These are phyloP conservation scores for Psettodes erumei DNA, from an alignment of 2,113 vertebrate genomes.

Conservation along the genomic window DNA sequence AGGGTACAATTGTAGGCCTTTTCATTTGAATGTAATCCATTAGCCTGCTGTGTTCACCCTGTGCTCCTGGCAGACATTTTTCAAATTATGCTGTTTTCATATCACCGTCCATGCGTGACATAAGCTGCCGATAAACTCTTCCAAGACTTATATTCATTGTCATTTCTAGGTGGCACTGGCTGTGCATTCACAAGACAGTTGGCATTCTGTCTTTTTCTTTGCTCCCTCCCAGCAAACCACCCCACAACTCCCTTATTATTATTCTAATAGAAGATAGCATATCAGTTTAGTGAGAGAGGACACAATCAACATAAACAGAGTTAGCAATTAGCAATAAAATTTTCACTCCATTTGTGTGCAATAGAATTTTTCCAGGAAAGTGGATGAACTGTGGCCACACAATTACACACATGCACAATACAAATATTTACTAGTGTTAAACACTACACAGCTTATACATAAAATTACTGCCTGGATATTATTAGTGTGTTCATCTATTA, in stretches of 20 bases:
- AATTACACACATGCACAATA: background rate
- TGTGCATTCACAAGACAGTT: constrained; percentile 67
- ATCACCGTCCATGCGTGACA: constrained; percentile 60
- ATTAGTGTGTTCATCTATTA: background rate
- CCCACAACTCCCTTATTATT: constrained; percentile 63
- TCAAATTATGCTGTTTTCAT: constrained; percentile 64
- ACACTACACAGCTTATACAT: background rate
- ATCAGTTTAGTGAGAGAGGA: constrained; percentile 63
- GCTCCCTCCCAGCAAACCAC: constrained; percentile 19
- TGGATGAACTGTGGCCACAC: background rate
- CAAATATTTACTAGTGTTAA: background rate
- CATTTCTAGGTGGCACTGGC: constrained; percentile 56
- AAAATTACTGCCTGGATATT: background rate
- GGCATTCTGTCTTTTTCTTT: constrained; percentile 31
- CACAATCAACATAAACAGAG: constrained; percentile 72
- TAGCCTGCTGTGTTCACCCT: constrained; percentile 39
- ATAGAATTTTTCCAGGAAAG: constrained; percentile 4
- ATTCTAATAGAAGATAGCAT: constrained; percentile 62
- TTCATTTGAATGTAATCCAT: constrained; percentile 33
- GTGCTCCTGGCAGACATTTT: constrained; percentile 46
- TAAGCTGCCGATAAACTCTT: constrained; percentile 65
- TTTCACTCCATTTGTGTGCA: constrained; percentile 52
- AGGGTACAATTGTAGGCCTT: constrained; percentile 11
- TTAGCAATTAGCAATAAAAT: constrained; percentile 67
- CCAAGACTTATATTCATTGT: constrained; percentile 51